Evolutionary conservation across 1,140 invertebrate genomes (phyloP).

Genomic region (Drosophila repletoides): DNA sequence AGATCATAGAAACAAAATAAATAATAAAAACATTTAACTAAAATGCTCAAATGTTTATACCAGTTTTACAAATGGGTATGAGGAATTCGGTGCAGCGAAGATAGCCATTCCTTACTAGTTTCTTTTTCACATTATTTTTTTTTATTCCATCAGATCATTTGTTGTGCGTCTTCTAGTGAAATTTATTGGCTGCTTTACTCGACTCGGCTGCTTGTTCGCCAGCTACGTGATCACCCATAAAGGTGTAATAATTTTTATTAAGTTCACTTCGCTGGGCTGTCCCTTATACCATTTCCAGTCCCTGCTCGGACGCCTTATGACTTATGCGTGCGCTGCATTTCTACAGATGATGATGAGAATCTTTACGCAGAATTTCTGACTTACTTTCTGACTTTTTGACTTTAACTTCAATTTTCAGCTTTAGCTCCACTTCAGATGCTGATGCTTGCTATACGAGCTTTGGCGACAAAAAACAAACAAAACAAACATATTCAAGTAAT

Average conservation of each 20-base stretch:
- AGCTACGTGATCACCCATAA: constrained; percentile 78
- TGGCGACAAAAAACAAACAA: constrained; percentile 23
- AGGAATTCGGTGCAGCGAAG: too few species aligned
- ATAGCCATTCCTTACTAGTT: too few species aligned
- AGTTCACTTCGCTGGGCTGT: constrained; percentile 39
- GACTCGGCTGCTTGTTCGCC: constrained; percentile 34
- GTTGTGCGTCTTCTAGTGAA: constrained; percentile 63
- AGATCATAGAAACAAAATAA: too few species aligned
- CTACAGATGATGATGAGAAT: constrained; percentile 51
- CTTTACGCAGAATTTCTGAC: constrained; percentile 65
- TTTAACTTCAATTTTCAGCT: neutral
- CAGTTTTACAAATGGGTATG: too few species aligned
- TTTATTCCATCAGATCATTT: constrained; percentile 54
- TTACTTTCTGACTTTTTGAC: too few species aligned
- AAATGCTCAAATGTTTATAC: too few species aligned
- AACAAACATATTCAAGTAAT: neutral
- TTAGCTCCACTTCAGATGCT: constrained; percentile 12
- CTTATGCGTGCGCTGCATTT: constrained; percentile 72
- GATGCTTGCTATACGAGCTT: constrained; percentile 40
- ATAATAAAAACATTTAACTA: too few species aligned
- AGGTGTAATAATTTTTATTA: constrained; percentile 81
- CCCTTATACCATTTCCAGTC: neutral
- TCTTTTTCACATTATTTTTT: constrained; percentile 3
- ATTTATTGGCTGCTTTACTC: constrained; percentile 55
- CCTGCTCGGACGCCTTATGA: constrained; percentile 48